Conservation (phyloP, 2,888 invertebrate species). For the Ethmia dodecea region DNA sequence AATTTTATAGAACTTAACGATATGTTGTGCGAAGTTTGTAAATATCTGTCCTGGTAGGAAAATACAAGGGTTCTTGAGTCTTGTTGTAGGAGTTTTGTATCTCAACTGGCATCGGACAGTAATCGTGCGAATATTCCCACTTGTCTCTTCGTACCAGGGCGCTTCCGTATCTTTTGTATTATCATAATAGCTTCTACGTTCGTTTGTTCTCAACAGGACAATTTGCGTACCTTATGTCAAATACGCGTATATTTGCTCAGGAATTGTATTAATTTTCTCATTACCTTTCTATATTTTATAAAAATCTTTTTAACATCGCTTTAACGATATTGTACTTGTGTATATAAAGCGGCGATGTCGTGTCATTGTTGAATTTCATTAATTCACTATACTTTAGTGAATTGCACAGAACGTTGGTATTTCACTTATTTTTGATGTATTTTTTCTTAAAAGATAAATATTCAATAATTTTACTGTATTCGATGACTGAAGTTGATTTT, state of each 20-base stretch:
- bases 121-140: no score
- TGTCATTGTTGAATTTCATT: slow-evolving; percentile 62
- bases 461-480: slow-evolving; percentile 66
- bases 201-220: slow-evolving; percentile 24
- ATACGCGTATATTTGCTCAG: slow-evolving; percentile 55
- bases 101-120: no score
- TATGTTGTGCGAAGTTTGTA: slow-evolving; percentile 29
- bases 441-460: slow-evolving; percentile 67
- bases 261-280: slow-evolving; percentile 69
- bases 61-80: no score
- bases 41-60: no score
- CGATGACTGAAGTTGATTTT: slow-evolving; percentile 65
- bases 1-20: slow-evolving; percentile 49
- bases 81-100: no score
- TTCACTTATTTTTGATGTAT: slow-evolving; percentile 73
- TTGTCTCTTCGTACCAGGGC: no score
- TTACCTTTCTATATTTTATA: slow-evolving; percentile 50
- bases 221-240: no score
- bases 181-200: slow-evolving; percentile 48
- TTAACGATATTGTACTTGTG: slow-evolving; percentile 33
- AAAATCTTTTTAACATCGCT: slow-evolving; percentile 54
- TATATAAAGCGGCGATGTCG: slow-evolving; percentile 40
- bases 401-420: slow-evolving; percentile 76
- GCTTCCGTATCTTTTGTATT: no score
- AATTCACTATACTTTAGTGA: slow-evolving; percentile 64